These are phyloP conservation scores for Acrobasis consociella DNA, from an alignment of 2,888 invertebrate genomes.

Conservation along the genomic window DNA sequence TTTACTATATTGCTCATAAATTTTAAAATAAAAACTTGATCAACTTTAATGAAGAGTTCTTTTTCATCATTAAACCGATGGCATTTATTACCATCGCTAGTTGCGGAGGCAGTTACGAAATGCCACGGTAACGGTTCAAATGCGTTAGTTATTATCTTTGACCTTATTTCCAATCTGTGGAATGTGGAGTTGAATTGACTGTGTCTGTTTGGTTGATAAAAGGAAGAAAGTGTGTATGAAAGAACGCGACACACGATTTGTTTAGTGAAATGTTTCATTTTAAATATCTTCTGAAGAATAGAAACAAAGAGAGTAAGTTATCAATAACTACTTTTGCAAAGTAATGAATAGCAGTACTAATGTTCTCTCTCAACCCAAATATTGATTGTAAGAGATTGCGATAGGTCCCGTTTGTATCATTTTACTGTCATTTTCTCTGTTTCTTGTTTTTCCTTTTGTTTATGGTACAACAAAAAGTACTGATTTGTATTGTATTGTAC, in stretches of 20 bases:
- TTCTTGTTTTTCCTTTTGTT: no score
- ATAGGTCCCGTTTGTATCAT: no score
- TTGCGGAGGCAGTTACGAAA: slow-evolving; percentile 24
- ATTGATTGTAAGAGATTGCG: no score
- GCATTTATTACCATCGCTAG: background rate
- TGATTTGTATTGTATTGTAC: no score
- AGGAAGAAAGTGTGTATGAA: background rate
- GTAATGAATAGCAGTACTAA: no score
- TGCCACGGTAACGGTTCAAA: slow-evolving; percentile 23
- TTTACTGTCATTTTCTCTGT: no score
- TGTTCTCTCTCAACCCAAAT: no score
- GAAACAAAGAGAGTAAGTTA: no score
- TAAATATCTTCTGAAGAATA: no score
- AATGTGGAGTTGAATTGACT: background rate
- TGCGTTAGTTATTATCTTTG: slow-evolving; percentile 17
- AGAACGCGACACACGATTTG: background rate
- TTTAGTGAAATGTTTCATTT: no score
- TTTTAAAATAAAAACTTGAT: background rate
- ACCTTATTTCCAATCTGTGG: slow-evolving; percentile 9
- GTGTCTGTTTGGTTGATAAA: background rate
- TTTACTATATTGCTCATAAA: background rate
- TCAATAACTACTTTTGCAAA: no score
- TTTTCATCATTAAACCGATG: slow-evolving; percentile 4
- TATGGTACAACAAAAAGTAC: no score
- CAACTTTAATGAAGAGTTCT: background rate